These are phyloP conservation scores for Simalia tracyae DNA, from an alignment of 2,797 vertebrate genomes.

Conservation along the genomic window DNA sequence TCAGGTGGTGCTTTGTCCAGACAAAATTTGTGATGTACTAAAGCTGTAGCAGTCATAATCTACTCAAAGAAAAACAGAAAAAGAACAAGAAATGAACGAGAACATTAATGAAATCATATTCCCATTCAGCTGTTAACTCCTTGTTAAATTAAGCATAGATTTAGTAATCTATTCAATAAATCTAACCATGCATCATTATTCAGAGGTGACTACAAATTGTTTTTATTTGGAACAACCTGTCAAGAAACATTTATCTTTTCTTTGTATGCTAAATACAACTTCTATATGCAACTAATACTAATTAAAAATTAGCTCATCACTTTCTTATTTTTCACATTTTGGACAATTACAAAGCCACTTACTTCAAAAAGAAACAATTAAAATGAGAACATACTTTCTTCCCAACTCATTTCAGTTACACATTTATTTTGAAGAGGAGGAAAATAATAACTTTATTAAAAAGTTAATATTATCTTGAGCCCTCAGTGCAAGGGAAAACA, in stretches of 20 bases:
- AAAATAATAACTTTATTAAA: neutral
- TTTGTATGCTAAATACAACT: neutral
- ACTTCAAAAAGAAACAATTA: neutral
- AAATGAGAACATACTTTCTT: neutral
- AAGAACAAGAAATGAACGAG: neutral
- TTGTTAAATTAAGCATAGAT: neutral
- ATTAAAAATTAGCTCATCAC: neutral
- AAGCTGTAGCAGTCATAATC: slow-evolving; percentile 88
- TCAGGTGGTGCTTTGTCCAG: slow-evolving; percentile 91
- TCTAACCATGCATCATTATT: neutral
- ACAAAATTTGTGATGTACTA: slow-evolving; percentile 86
- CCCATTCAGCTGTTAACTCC: neutral
- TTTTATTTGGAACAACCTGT: neutral
- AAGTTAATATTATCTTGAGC: neutral
- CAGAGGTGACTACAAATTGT: neutral
- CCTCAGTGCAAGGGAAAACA: neutral
- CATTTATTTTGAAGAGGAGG: neutral
- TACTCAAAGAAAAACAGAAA: slow-evolving; percentile 62
- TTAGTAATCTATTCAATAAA: neutral
- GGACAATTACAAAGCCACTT: neutral
- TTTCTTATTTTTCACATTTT: neutral
- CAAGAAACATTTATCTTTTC: neutral
- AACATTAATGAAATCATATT: neutral
- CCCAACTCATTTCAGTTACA: neutral
- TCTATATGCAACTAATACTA: neutral